Evolutionary conservation across 2,797 vertebrate species (phyloP), one percentile per base, ranked within the genome.

Genomic region (Ctenopoma multispine): DNA sequence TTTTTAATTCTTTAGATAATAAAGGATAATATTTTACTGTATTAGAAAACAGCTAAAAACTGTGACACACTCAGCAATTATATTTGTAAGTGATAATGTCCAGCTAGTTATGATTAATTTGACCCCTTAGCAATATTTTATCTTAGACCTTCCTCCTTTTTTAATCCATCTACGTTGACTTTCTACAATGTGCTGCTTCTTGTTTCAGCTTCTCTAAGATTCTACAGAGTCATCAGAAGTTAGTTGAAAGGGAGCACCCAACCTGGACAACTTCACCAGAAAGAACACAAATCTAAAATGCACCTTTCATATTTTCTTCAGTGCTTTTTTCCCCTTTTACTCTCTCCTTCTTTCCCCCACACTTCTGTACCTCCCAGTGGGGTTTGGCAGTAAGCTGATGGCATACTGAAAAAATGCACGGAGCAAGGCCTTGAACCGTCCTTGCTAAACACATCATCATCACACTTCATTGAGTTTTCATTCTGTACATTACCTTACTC

Each of bases 381-480:
- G 67, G 24, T 80, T 87, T 78, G 72, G 70, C 71, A 23, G 57
- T 62, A 40, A 69, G 64, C 81, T 90, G 80, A 93, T 78, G 73
- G 2, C 80, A 91, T 76, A 54, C 81, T 64, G 77, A 80, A 92
- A 88, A 73, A 77, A 83, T 43, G 69, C 71, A 27, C 70, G 18
- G 53, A 58, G 62, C 34, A 36, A 68, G 69, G 74, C 87, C 87
- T 80, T 75, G 70, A 90, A 80, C 80, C 73, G 62, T 68, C 58
- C 71, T 75, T 24, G 15, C 74, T 75, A 79, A 86, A 85, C 79
- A 72, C 81, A 83, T 87, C 84, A 87, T 84, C 83, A 85, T 81
- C 83, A 66, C 80, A 86, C 77, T 78, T 80, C 77, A 79, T 76
- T 74, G 76, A 80, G 63, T 85, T 87, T 84, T 74, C 72, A 60